These are phyloP conservation scores for Orthosia incerta DNA, from an alignment of 2,888 invertebrate species.

Conservation along the genomic window DNA sequence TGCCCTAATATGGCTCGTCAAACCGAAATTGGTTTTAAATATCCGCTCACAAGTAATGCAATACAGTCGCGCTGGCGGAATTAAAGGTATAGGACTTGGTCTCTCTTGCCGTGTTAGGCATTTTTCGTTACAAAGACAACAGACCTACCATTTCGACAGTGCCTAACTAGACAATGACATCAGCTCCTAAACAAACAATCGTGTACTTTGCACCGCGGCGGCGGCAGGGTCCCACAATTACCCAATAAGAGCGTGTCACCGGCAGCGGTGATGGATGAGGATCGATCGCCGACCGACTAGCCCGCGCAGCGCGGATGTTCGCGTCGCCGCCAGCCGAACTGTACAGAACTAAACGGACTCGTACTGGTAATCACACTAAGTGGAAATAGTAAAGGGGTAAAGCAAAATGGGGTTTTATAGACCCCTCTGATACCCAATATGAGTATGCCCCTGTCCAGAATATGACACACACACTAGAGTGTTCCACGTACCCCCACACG, in stretches of 20 bases:
- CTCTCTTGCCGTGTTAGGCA: background rate
- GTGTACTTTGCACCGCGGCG: conserved; percentile 61
- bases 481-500: too few relatives aligned
- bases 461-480: too few relatives aligned
- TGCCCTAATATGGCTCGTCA: background rate
- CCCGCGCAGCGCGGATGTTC: conserved; percentile 44
- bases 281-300: conserved; percentile 59
- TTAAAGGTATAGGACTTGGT: background rate
- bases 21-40: background rate
- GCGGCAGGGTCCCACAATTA: conserved; percentile 70
- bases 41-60: background rate
- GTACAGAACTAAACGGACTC: conserved; percentile 14
- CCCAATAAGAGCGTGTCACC: conserved; percentile 67
- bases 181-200: conserved; percentile 52
- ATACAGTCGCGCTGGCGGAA: background rate
- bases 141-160: conserved; percentile 3
- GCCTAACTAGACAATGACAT: conserved; percentile 43
- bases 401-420: background rate
- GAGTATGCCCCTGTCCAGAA: too few relatives aligned
- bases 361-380: conserved; percentile 7
- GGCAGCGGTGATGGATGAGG: conserved; percentile 68
- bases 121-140: background rate
- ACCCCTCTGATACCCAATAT: too few relatives aligned
- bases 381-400: conserved; percentile 4
- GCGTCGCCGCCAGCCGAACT: conserved; percentile 30